Percentiles rank a stretch among this genome's conserved stretches.
These are phyloP conservation scores for Spea hammondii DNA, from an alignment of 2,797 vertebrate genomes.

Conservation along the genomic window DNA sequence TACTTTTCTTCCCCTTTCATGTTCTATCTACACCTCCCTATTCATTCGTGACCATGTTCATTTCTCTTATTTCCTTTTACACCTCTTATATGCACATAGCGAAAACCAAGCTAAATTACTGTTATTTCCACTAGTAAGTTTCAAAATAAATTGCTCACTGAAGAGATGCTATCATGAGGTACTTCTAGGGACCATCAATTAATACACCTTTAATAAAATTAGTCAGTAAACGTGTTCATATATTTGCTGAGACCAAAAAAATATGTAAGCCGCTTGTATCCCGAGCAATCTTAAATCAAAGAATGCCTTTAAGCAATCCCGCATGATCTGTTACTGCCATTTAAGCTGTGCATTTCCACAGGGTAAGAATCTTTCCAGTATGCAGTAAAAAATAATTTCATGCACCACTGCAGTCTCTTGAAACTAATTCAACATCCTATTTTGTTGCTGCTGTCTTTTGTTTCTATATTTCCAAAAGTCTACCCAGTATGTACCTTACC, in stretches of 20 bases:
- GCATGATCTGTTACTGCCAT: constrained; percentile 64
- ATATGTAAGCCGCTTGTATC: constrained; percentile 30
- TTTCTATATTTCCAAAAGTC: constrained; percentile 56
- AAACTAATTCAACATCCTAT: constrained; percentile 73
- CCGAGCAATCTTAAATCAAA: constrained; percentile 45
- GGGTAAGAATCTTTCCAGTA: constrained; percentile 70
- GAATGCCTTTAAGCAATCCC: constrained; percentile 37
- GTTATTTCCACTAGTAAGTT: background rate
- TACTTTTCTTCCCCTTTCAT: background rate
- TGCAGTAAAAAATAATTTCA: constrained; percentile 80
- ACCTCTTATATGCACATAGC: background rate
- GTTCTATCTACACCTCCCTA: background rate
- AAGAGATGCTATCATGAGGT: constrained; percentile 8
- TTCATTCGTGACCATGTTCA: background rate
- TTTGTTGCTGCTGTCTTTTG: constrained; percentile 63
- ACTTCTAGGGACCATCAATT: constrained; percentile 17
- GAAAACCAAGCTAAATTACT: background rate
- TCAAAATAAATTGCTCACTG: constrained; percentile 17
- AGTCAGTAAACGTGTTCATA: constrained; percentile 6
- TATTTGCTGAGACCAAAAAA: constrained; percentile 16
- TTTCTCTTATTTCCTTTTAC: too few species aligned
- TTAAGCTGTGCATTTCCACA: constrained; percentile 61
- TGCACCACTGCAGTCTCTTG: constrained; percentile 77
- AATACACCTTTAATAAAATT: constrained; percentile 30
- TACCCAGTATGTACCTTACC: constrained; percentile 4